These are phyloP conservation scores for Colinus virginianus DNA, from an alignment of 2,113 vertebrate species.

Conservation along the genomic window DNA sequence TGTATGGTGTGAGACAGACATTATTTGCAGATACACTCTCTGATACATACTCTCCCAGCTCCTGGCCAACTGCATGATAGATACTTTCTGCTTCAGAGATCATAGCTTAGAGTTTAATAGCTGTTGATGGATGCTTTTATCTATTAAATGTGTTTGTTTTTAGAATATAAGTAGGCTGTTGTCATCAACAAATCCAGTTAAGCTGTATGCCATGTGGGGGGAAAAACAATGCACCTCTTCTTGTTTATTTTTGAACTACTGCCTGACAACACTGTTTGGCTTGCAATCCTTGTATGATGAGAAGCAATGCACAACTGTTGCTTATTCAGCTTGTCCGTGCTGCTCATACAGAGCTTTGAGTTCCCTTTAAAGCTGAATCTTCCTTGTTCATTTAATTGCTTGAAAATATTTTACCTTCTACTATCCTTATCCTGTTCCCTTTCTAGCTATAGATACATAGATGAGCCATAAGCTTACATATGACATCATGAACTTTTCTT, in stretches of 20 bases:
- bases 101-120: neutral
- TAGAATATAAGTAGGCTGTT: neutral
- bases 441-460: neutral
- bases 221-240: neutral
- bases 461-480: neutral
- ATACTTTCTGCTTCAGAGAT: neutral
- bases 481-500: neutral
- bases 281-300: neutral
- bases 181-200: neutral
- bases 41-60: neutral
- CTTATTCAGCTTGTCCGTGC: neutral
- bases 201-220: neutral
- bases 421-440: neutral
- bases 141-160: neutral
- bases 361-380: neutral
- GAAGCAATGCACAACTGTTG: neutral
- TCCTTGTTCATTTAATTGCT: neutral
- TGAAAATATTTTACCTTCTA: neutral
- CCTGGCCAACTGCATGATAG: neutral
- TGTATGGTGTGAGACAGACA: neutral
- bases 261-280: neutral
- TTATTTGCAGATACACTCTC: neutral
- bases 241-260: neutral
- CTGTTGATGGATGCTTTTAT: neutral
- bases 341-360: neutral